These are phyloP conservation scores for Mystacornis crossleyi DNA, from an alignment of 2,113 vertebrate genomes.

Conservation along the genomic window DNA sequence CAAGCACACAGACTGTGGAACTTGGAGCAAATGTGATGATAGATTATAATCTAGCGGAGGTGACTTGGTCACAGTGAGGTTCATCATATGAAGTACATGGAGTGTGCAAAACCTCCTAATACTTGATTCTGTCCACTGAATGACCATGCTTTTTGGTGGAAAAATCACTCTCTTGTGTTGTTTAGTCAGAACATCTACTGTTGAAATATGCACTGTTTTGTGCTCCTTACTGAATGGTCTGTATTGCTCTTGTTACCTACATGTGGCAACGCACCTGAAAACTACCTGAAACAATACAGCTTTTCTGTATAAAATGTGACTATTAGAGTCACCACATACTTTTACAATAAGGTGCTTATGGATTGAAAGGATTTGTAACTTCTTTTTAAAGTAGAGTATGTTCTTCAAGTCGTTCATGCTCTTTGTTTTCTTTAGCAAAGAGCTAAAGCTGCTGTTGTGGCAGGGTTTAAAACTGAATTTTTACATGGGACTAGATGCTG, in stretches of 20 bases:
- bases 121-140: neutral
- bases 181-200: neutral
- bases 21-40: neutral
- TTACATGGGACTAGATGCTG: neutral
- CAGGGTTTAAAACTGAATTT: neutral
- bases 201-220: neutral
- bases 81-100: neutral
- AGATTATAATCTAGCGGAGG: neutral
- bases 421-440: neutral
- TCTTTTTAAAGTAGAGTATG: neutral
- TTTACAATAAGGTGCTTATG: neutral
- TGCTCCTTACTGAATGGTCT: neutral
- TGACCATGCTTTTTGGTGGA: neutral
- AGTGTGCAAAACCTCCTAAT: neutral
- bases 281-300: neutral
- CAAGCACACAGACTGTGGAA: neutral
- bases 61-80: neutral
- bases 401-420: neutral
- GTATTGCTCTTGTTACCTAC: neutral
- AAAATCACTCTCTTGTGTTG: neutral
- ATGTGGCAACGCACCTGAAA: neutral
- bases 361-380: neutral
- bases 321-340: neutral
- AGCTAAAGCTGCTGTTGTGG: neutral
- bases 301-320: neutral